Evolutionary conservation across 1,140 invertebrate species (phyloP).

Genomic region (Meteorus sp.): DNA sequence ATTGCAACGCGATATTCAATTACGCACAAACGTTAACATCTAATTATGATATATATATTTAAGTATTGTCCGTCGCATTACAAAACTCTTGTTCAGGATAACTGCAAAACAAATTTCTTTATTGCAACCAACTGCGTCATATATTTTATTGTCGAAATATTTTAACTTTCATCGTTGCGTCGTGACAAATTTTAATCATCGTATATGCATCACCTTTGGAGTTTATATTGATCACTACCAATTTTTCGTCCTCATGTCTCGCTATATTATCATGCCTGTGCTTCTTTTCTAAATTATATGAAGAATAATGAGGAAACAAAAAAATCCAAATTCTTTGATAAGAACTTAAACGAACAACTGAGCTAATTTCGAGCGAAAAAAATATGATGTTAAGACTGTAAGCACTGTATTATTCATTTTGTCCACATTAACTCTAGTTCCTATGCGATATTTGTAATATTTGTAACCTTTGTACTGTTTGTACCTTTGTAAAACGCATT

Average conservation of each 20-base stretch:
- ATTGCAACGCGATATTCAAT: constrained; percentile 11
- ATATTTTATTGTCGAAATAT: no score
- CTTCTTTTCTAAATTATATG: no score
- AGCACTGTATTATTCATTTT: constrained; percentile 53
- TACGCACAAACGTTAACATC: constrained; percentile 9
- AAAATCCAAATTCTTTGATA: no score
- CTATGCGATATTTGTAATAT: constrained; percentile 59
- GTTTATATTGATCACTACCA: no score
- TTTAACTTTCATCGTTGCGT: no score
- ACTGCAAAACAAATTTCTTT: no score
- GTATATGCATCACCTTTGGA: no score
- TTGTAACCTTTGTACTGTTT: constrained; percentile 60
- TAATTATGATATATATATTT: background rate
- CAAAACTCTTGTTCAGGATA: background rate
- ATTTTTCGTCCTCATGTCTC: no score
- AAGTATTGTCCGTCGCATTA: constrained; percentile 13
- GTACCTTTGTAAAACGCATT: constrained; percentile 59
- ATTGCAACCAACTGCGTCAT: no score
- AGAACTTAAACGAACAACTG: constrained; percentile 12
- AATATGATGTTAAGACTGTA: constrained; percentile 8
- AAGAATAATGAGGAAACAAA: no score
- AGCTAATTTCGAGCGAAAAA: background rate
- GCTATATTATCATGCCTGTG: no score
- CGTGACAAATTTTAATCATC: no score
- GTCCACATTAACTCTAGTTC: constrained; percentile 59